Conservation (phyloP, 1,140 invertebrate species). For the Nasonia vitripennis region DNA sequence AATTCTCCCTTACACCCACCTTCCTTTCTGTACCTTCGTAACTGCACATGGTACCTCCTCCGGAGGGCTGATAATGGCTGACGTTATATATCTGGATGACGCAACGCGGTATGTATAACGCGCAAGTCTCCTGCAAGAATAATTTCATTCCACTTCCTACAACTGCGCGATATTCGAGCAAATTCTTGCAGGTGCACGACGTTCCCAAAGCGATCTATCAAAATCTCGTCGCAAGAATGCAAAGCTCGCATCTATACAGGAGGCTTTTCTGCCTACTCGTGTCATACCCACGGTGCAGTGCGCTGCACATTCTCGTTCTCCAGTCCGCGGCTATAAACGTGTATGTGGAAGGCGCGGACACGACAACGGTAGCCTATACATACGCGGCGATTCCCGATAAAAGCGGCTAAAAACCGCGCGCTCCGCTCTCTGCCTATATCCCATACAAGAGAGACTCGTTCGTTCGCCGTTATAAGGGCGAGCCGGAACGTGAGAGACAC, state of each 20-base stretch:
- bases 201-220: neutral
- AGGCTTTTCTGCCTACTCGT: neutral
- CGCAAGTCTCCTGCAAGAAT: too few species aligned
- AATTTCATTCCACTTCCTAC: too few species aligned
- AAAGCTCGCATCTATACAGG: neutral
- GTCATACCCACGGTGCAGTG: neutral
- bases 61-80: neutral
- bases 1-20: neutral
- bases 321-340: neutral
- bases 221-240: conserved; percentile 7
- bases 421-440: too few species aligned
- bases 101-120: too few species aligned
- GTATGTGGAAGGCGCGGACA: neutral
- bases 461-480: conserved; percentile 44
- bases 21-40: too few species aligned
- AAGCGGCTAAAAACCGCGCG: conserved; percentile 17
- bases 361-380: conserved; percentile 31
- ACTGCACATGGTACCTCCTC: too few species aligned
- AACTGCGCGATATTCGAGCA: neutral
- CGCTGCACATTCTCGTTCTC: neutral
- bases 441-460: neutral
- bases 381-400: conserved; percentile 36
- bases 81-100: neutral
- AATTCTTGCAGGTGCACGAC: neutral
- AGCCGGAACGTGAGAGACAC: conserved; percentile 33